Percentiles rank a stretch among this genome's conserved stretches.
These are phyloP conservation scores for Hemichromis elongatus DNA, from an alignment of 2,113 vertebrate species.

Conservation along the genomic window DNA sequence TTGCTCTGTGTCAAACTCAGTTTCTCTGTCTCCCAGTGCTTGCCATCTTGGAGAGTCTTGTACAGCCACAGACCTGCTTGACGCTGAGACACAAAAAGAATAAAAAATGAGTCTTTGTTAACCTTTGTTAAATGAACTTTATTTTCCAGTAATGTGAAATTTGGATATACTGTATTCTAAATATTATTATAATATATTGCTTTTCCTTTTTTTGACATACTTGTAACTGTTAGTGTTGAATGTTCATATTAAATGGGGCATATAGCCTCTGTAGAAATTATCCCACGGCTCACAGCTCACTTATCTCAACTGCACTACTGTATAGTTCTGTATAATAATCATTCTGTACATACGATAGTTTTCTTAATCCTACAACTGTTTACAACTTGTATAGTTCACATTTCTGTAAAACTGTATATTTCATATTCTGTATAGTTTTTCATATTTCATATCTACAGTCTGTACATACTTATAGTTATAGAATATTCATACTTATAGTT, in stretches of 20 bases:
- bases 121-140: not conserved
- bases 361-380: no score
- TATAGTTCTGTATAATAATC: no score
- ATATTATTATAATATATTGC: not conserved
- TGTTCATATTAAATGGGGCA: not conserved
- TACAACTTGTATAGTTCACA: no score
- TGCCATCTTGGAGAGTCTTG: constrained; percentile 73
- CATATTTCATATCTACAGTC: no score
- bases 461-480: no score
- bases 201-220: not conserved
- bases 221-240: not conserved
- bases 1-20: constrained; percentile 53
- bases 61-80: not conserved
- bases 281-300: no score
- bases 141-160: not conserved
- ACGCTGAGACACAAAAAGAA: constrained; percentile 11
- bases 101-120: not conserved
- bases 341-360: no score
- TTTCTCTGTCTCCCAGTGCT: constrained; percentile 56
- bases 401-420: no score
- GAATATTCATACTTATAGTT: no score
- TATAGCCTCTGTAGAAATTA: no score
- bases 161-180: not conserved
- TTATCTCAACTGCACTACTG: no score
- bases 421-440: no score